Evolutionary conservation across 2,113 vertebrate species (phyloP).

Genomic region (Oncorhynchus tshawytscha): DNA sequence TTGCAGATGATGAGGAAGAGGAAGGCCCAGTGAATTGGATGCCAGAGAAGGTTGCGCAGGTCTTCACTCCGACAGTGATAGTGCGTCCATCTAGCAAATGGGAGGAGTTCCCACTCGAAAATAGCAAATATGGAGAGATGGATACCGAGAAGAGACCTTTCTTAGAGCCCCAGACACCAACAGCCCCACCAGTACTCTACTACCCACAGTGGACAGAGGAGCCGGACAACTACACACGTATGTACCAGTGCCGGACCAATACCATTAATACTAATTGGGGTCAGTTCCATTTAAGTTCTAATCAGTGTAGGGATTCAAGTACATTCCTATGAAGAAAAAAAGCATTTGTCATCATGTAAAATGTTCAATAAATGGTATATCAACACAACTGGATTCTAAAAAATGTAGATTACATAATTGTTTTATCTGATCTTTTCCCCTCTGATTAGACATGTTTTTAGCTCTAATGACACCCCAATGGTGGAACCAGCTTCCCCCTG

Average conservation of each 20-base stretch:
- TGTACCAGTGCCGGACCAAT: no score
- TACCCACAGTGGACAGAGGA: constrained; percentile 24
- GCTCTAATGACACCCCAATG: no score
- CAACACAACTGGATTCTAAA: no score
- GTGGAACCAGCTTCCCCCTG: no score
- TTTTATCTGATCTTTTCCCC: no score
- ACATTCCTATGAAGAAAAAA: no score
- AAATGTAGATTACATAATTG: no score
- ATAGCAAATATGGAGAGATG: constrained; percentile 4
- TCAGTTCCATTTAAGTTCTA: not conserved
- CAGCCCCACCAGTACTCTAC: constrained; percentile 37
- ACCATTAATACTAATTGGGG: not conserved
- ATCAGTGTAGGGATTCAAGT: no score
- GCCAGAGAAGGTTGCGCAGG: constrained; percentile 65
- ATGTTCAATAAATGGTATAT: no score
- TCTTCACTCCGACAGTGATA: constrained; percentile 57
- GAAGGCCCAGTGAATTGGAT: constrained; percentile 55
- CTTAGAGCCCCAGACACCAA: constrained; percentile 20
- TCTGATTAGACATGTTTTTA: no score
- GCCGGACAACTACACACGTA: no score
- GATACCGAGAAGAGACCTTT: constrained; percentile 57
- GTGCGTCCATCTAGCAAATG: constrained; percentile 43
- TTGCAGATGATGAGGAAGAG: constrained; percentile 4
- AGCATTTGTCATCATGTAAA: no score
- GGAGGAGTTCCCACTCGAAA: constrained; percentile 4